A percentile compares a stretch with the other conserved stretches of the same genome.
These are phyloP conservation scores for Trichopria drosophilae DNA, from an alignment of 2,888 invertebrate genomes.

Conservation along the genomic window DNA sequence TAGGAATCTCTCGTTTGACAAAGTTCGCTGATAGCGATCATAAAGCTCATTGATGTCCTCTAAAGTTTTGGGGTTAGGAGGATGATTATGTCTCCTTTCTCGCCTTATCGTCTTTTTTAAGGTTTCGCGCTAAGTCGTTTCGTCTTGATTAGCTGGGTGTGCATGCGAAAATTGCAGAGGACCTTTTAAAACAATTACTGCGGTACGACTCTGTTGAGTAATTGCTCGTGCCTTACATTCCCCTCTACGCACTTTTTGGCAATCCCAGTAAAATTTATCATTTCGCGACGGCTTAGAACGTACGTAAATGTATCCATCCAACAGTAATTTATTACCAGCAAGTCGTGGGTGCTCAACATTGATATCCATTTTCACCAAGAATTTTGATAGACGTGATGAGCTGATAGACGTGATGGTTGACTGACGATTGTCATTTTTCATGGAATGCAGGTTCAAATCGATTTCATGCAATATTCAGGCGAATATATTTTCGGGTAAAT, in stretches of 20 bases:
- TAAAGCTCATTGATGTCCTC: not conserved
- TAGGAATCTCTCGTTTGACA: not conserved
- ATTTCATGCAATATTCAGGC: too few relatives aligned
- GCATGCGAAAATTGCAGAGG: not conserved
- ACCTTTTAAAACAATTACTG: slow-evolving; percentile 1
- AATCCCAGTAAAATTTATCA: slow-evolving; percentile 10
- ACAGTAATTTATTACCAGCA: slow-evolving; percentile 1
- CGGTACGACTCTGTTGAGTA: not conserved
- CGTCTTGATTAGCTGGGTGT: slow-evolving; percentile 5
- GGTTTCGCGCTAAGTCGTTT: slow-evolving; percentile 5
- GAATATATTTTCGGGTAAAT: not conserved
- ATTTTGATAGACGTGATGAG: not conserved
- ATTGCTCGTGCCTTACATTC: slow-evolving; percentile 1
- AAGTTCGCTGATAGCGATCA: slow-evolving; percentile 2
- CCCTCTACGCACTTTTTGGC: not conserved
- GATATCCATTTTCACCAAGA: slow-evolving; percentile 1
- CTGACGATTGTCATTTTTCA: too few relatives aligned
- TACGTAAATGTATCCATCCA: slow-evolving; percentile 1
- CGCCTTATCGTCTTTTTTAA: slow-evolving; percentile 10
- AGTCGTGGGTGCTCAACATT: slow-evolving; percentile 1
- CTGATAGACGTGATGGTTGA: too few relatives aligned
- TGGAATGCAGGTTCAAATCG: too few relatives aligned
- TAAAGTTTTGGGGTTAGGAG: slow-evolving; percentile 6
- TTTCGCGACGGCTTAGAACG: not conserved
- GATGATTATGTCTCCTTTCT: not conserved